Conservation (phyloP, 2,888 invertebrate species). For the Drosophila dives region DNA sequence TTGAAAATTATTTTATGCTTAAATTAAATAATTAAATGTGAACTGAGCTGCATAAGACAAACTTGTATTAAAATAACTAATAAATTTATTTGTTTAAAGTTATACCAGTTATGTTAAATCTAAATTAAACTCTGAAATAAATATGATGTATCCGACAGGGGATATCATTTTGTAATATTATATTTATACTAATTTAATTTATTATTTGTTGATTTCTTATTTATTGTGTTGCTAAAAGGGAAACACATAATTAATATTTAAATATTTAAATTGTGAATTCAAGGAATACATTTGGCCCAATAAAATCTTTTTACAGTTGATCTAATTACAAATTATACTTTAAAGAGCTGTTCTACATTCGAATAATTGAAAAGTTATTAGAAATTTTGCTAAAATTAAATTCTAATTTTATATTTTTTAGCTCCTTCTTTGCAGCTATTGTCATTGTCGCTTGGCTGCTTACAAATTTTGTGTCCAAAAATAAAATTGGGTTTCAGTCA, state of each 20-base stretch:
- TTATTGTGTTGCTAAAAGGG: not conserved
- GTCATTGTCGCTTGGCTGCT: slow-evolving; percentile 23
- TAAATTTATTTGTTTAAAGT: not conserved
- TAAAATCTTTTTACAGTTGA: too few species aligned
- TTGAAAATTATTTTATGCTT: not conserved
- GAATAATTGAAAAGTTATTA: not conserved
- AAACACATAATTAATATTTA: too few species aligned
- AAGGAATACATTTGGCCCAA: not conserved
- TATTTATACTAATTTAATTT: not conserved
- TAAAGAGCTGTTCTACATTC: not conserved
- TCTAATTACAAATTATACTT: not conserved
- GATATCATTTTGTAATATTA: not conserved
- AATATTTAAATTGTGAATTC: too few species aligned
- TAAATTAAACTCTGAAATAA: not conserved
- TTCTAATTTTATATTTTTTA: not conserved
- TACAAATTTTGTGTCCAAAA: slow-evolving; percentile 34
- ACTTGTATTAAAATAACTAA: not conserved
- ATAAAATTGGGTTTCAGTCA: slow-evolving; percentile 53
- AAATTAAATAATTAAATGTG: not conserved
- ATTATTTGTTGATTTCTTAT: not conserved
- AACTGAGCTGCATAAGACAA: not conserved
- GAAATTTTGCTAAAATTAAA: not conserved
- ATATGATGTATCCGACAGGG: not conserved
- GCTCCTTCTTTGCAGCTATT: not conserved
- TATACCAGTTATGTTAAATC: not conserved